Evolutionary conservation across 2,797 vertebrate species (phyloP), one percentile per base, ranked within the genome.

Genomic region (Masticophis lateralis): DNA sequence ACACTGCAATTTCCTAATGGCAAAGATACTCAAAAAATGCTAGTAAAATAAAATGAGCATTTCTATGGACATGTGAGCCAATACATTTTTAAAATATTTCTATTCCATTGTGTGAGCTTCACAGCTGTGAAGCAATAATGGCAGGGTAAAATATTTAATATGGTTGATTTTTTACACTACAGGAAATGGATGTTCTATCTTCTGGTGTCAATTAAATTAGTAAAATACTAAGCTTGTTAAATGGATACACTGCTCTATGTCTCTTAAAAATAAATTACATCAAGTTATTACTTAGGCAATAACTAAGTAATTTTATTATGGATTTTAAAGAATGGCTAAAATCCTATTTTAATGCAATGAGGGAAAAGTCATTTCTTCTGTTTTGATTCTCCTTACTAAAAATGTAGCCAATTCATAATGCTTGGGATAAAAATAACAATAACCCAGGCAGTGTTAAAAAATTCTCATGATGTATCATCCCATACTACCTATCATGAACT

Each of bases 61-160:
- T 96, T 94, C 66, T 90, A n/a, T 88, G 57, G 92, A 86, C 91
- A 89, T 7, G 91, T 37, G 91, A 90, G 89, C 93, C 93, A 95
- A 95, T 90, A 93, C 90, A 94, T 92, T 94, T 95, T 61, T 94
- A 95, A 95, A 95, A 97, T 79, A 96, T 94, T 59, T 93, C 56
- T 32, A n/a, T 87, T 88, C 60, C 55, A 93, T 87, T 91, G 47
- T 63, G 55, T 92, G 55, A 90, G 56, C 91, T 60, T 87, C 92
- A 88, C 57, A 93, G 91, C 27, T 63, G 91, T 69, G 83, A 97
- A 94, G 79, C 61, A 95, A 92, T 95, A 94, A 95, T 83, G 95
- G 55, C 74, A 86, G 10, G 53, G 93, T 91, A 94, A 96, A 97
- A 94, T 96, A 96, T 94, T 97, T 94, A 95, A 95, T 79, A 94